Evolutionary conservation across 2,797 vertebrate genomes (phyloP).

Genomic region (Chrysocyon brachyurus): DNA sequence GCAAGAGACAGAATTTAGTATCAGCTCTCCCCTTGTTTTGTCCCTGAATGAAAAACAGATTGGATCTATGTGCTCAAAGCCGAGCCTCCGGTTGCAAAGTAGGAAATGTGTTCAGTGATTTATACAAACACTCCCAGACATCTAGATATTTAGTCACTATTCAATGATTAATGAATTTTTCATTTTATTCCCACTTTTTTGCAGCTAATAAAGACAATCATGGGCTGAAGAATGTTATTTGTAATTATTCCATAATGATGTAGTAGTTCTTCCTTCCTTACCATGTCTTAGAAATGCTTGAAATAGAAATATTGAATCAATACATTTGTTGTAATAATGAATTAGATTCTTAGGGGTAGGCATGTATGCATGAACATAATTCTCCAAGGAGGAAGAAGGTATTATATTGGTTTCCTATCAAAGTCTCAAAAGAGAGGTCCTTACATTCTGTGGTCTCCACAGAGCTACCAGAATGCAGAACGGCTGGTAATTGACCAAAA

Average conservation of each 20-base stretch:
- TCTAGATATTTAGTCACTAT: not conserved
- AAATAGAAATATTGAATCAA: not conserved
- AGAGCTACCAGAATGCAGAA: not conserved
- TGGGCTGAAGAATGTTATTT: not conserved
- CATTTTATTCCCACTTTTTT: slow-evolving; percentile 59
- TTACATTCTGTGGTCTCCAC: not conserved
- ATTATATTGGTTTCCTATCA: not conserved
- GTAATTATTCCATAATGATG: slow-evolving; percentile 23
- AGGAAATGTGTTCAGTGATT: not conserved
- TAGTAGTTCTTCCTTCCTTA: not conserved
- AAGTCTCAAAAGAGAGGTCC: not conserved
- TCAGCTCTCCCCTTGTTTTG: not conserved
- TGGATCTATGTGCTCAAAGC: not conserved
- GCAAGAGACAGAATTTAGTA: slow-evolving; percentile 18
- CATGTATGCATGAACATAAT: not conserved
- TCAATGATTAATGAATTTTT: slow-evolving; percentile 51
- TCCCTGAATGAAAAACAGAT: slow-evolving; percentile 13
- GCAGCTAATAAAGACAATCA: not conserved
- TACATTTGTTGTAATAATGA: slow-evolving; percentile 1
- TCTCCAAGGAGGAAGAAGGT: not conserved
- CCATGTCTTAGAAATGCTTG: not conserved
- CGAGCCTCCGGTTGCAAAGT: not conserved
- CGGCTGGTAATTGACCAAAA: not conserved
- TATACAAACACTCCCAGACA: not conserved
- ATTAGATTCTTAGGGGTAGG: not conserved